These are phyloP conservation scores for Scrobipalpa costella DNA, from an alignment of 2,888 invertebrate species.

Conservation along the genomic window DNA sequence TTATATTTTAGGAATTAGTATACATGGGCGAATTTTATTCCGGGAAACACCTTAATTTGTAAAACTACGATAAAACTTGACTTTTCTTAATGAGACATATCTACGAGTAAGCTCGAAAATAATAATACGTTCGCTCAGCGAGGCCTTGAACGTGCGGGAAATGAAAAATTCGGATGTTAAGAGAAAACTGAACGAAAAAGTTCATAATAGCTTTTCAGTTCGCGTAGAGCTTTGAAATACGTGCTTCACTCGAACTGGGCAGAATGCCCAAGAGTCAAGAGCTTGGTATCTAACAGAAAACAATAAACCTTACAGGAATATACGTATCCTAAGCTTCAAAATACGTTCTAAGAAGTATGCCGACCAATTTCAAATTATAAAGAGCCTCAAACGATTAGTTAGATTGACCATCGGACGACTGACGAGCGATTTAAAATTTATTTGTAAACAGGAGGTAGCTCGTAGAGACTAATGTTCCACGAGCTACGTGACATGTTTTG, in stretches of 20 bases:
- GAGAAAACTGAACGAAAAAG: constrained; percentile 5
- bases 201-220: constrained; percentile 6
- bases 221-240: constrained; percentile 8
- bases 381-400: background rate
- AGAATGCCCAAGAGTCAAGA: background rate
- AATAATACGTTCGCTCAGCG: background rate
- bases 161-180: background rate
- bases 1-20: no score
- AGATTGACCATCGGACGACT: background rate
- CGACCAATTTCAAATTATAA: background rate
- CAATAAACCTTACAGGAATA: background rate
- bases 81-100: no score
- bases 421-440: background rate
- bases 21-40: no score
- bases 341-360: background rate
- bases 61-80: no score
- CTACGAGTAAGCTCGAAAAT: no score
- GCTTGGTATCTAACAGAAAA: background rate
- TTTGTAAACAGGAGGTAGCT: constrained; percentile 37
- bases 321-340: background rate
- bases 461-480: constrained; percentile 37
- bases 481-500: constrained; percentile 51
- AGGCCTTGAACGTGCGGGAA: background rate
- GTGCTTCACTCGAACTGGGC: background rate
- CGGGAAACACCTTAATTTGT: no score